phyloP scores from a whole-genome alignment of 2,113 vertebrate genomes.

The Grallaria varia region DNA sequence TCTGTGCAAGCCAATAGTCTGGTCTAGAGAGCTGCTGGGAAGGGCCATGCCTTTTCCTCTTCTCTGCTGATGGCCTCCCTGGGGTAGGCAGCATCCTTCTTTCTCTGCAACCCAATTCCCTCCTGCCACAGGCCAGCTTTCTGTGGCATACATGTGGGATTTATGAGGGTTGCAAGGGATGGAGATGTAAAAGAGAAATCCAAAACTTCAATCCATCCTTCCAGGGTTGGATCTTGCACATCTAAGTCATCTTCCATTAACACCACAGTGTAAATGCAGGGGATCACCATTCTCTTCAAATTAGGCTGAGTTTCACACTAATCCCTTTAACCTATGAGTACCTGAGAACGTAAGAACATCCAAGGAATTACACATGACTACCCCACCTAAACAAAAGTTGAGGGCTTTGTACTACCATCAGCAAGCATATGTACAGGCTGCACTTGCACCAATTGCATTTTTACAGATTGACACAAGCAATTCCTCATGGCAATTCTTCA shows the following conservation, averaged over 20 bases:
- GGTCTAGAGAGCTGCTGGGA: neutral
- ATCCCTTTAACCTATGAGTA: neutral
- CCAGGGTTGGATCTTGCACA: neutral
- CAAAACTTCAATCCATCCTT: neutral
- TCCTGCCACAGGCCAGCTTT: neutral
- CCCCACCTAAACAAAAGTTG: neutral
- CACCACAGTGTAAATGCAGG: neutral
- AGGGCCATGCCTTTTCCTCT: too few species aligned
- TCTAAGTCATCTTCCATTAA: neutral
- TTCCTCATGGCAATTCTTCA: neutral
- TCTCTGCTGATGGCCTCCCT: neutral
- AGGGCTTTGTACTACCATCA: neutral
- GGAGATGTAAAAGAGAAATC: neutral
- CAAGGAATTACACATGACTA: neutral
- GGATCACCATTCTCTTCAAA: neutral
- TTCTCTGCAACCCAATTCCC: neutral
- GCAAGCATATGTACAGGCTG: neutral
- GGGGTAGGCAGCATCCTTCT: neutral
- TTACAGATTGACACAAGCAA: neutral
- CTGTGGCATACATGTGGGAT: rapidly evolving
- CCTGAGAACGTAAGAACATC: neutral
- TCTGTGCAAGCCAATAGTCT: neutral
- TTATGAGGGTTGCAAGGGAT: neutral
- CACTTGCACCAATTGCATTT: neutral
- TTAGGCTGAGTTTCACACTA: neutral